Evolutionary conservation across 2,888 invertebrate species (phyloP).

Genomic region (Arrhopalites spinosus): DNA sequence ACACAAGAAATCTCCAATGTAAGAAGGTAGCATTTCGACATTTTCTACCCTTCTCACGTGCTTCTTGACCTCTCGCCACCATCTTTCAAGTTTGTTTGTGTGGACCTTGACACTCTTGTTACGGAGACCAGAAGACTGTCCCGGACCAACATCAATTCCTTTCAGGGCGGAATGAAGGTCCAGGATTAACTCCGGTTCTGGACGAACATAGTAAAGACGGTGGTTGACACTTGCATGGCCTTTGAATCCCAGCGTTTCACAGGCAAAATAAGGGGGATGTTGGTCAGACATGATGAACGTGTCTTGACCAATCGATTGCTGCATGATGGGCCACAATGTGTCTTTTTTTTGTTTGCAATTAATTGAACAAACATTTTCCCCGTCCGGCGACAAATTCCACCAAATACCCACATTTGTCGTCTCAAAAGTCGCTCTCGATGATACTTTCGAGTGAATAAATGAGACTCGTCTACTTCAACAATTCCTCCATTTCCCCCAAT

Average conservation of each 20-base stretch:
- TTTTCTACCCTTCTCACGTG: background rate
- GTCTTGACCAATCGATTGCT: background rate
- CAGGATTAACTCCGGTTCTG: background rate
- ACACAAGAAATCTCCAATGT: slow-evolving; percentile 15
- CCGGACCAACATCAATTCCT: background rate
- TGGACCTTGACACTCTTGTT: slow-evolving; percentile 6
- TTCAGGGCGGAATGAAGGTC: background rate
- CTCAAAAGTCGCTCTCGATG: slow-evolving; percentile 28
- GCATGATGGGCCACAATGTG: slow-evolving; percentile 28
- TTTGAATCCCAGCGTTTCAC: background rate
- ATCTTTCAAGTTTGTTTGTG: background rate
- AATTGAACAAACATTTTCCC: slow-evolving; percentile 8
- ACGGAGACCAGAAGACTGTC: background rate
- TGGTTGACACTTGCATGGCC: slow-evolving; percentile 37
- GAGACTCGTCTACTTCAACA: slow-evolving; percentile 41
- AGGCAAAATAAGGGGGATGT: background rate
- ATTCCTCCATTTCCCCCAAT: slow-evolving; percentile 38
- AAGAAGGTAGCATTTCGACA: background rate
- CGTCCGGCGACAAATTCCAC: slow-evolving; percentile 9
- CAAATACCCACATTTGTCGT: slow-evolving; percentile 32
- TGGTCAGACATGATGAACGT: slow-evolving; percentile 33
- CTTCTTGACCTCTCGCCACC: slow-evolving; percentile 2
- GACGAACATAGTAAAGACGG: slow-evolving; percentile 15
- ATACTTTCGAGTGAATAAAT: slow-evolving; percentile 38
- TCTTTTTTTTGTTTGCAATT: background rate